Evolutionary conservation across 2,797 vertebrate genomes (phyloP).

Genomic region (Poecilia picta): DNA sequence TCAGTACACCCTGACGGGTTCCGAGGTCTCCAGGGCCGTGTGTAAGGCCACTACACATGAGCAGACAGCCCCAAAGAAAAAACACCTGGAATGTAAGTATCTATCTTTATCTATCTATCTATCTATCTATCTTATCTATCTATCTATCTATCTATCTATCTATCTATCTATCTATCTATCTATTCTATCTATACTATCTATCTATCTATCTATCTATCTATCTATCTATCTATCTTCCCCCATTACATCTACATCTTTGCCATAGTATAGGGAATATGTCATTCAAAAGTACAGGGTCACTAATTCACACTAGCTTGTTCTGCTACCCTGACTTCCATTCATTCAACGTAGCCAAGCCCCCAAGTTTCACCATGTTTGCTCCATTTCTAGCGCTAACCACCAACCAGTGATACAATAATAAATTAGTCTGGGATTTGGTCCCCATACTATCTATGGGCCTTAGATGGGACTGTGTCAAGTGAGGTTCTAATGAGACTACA

Average conservation of each 20-base stretch:
- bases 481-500: background rate
- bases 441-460: background rate
- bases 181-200: background rate
- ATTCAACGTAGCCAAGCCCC: background rate
- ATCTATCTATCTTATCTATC: constrained; percentile 13
- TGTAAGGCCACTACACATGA: constrained; percentile 99
- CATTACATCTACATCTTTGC: background rate
- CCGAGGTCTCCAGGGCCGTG: constrained; percentile 93
- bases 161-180: background rate
- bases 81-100: constrained; percentile 98
- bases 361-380: background rate
- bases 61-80: constrained; percentile 98
- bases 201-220: background rate
- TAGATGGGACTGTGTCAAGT: background rate
- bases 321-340: background rate
- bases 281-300: background rate
- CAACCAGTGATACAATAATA: background rate
- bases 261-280: background rate
- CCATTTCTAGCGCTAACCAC: background rate
- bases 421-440: background rate
- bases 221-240: background rate
- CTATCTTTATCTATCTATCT: constrained; percentile 18
- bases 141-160: constrained; percentile 1
- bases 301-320: background rate
- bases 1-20: constrained; percentile 98